A percentile compares a stretch with the other conserved stretches of the same genome.
phyloP scores from a whole-genome alignment of 2,113 vertebrate species.

The Tursiops truncatus region DNA sequence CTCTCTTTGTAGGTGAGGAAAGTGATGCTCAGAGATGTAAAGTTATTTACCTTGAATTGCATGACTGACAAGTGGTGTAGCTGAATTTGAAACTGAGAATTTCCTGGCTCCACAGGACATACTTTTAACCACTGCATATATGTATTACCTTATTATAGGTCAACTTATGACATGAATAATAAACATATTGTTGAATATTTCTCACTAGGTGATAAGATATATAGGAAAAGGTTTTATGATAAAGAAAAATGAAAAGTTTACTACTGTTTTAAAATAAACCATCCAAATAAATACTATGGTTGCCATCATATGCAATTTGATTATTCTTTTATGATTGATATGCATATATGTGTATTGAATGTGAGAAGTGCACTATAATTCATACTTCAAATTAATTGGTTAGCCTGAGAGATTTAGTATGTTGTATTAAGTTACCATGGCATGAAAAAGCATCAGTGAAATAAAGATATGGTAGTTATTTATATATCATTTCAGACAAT shows the following conservation, averaged over 20 bases:
- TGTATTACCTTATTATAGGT: background rate
- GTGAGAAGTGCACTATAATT: constrained; percentile 45
- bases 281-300: background rate
- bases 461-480: constrained; percentile 49
- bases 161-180: constrained; percentile 58
- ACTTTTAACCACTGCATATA: background rate
- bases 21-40: background rate
- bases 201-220: constrained; percentile 7
- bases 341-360: constrained; percentile 16
- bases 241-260: background rate
- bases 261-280: background rate
- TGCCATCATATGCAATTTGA: background rate
- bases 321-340: background rate
- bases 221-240: background rate
- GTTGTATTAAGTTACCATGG: constrained; percentile 52
- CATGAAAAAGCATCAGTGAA: constrained; percentile 49
- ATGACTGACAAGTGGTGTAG: background rate
- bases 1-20: background rate
- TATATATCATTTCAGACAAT: constrained; percentile 64
- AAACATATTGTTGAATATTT: constrained; percentile 47
- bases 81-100: background rate
- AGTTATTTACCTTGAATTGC: background rate
- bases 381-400: constrained; percentile 48
- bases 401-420: constrained; percentile 53
- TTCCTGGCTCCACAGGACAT: background rate